Evolutionary conservation across 2,113 vertebrate genomes (phyloP), one percentile per base, ranked within the genome.

Genomic region (Puma concolor): DNA sequence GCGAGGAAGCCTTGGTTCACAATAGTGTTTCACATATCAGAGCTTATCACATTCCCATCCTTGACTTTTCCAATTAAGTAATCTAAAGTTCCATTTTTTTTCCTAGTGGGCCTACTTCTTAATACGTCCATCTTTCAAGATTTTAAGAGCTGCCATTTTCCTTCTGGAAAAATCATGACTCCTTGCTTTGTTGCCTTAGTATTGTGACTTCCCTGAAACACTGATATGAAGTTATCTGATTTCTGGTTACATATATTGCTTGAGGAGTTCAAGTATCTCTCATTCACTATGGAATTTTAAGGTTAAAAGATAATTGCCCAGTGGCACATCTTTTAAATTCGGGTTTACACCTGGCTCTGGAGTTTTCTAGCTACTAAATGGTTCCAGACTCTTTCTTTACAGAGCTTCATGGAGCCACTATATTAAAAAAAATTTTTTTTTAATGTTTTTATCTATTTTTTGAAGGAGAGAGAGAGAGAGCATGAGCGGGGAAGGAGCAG

Each of bases 111-210:
- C 36, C n/a, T 57, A 10, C 10, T 33, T 80, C 21, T 93, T 86
- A 72, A 29, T 48, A 27, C 66, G 21, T n/a, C 29, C 25, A 38
- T 94, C 66, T 92, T 82, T 92, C 8, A 88, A 64, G 69, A 94
- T 91, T 96, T 91, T 94, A 79, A 94, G 69, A 94, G 12, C 19
- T 92, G 25, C 83, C 50, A 38, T 87, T 96, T 95, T 93, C 52
- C 57, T 74, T 67, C 48, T 88, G 69, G 31, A 67, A 92, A 91
- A 71, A 52, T 44, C 1, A 0, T 72, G 44, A 77, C 50, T 91
- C 31, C 23, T 31, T 94, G 7, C 19, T 66, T 81, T 88, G 29
- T 82, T 19, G 27, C 50, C 17, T 77, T 9, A 57, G 16, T 92
- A 74, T 60, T 87, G 63, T 80, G n/a, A 44, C 9, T 21, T 79